These are phyloP conservation scores for Myoxocephalus aenaeus DNA, from an alignment of 2,797 vertebrate genomes.

Conservation along the genomic window DNA sequence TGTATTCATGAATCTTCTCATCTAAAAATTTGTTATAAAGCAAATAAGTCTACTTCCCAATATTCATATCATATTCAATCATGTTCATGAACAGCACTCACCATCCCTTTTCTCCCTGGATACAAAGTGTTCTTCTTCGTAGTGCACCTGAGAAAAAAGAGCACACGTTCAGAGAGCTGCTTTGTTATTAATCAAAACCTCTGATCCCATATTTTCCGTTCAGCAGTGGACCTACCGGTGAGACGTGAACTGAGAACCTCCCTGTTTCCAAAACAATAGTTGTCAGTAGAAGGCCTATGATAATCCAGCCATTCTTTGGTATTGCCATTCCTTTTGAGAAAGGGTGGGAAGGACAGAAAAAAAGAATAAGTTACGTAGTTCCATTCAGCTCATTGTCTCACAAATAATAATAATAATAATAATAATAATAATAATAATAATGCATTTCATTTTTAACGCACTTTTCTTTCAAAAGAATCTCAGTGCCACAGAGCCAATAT, in stretches of 20 bases:
- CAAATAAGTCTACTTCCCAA: background rate
- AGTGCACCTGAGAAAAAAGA: conserved; percentile 34
- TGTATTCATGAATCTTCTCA: background rate
- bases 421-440: no score
- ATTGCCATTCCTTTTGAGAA: conserved; percentile 66
- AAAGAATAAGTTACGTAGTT: background rate
- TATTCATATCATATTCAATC: background rate
- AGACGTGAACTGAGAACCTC: conserved; percentile 12
- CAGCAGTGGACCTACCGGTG: conserved; percentile 48
- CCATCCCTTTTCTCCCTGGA: conserved; percentile 59
- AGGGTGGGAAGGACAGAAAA: background rate
- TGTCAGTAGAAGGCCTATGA: conserved; percentile 49
- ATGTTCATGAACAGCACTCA: conserved; percentile 30
- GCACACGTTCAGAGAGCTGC: background rate
- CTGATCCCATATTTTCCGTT: conserved; percentile 34
- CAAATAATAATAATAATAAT: no score
- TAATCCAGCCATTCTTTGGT: conserved; percentile 33
- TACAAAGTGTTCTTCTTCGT: conserved; percentile 38
- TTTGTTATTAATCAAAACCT: conserved; percentile 8
- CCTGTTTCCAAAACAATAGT: conserved; percentile 61
- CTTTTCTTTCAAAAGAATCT: no score
- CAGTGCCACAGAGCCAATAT: no score
- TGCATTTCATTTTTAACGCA: no score
- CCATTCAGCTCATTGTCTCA: background rate
- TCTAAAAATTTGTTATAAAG: background rate